Percentiles rank a stretch among this genome's conserved stretches.
Conservation (phyloP, 2,797 vertebrate genomes). For the Microctenopoma stevenorrisi region DNA sequence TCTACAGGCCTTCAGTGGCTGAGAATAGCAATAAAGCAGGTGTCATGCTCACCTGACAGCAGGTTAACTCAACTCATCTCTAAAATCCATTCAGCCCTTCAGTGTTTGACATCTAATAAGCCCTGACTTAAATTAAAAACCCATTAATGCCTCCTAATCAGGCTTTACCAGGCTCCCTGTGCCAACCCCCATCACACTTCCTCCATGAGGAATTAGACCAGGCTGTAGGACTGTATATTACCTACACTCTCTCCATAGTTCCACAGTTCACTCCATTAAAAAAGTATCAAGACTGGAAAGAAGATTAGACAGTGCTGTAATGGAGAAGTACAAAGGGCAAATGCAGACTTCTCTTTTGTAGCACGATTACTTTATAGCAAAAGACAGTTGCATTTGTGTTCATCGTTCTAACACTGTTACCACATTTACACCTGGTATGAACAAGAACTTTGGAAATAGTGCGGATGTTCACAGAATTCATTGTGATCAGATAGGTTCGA, state of each 20-base stretch:
- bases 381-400: not conserved
- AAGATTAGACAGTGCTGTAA: constrained; percentile 48
- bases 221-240: constrained; percentile 50
- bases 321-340: constrained; percentile 21
- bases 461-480: not conserved
- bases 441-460: constrained; percentile 8
- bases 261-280: constrained; percentile 58
- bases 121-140: constrained; percentile 78
- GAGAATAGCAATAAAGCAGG: constrained; percentile 49
- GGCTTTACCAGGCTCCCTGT: constrained; percentile 50
- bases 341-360: constrained; percentile 13
- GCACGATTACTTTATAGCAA: constrained; percentile 16
- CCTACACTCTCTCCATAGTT: constrained; percentile 50
- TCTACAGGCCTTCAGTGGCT: constrained; percentile 22
- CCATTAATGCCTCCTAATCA: constrained; percentile 80
- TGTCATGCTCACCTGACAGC: constrained; percentile 59
- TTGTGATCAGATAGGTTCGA: not conserved
- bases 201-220: constrained; percentile 65
- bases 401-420: not conserved
- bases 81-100: constrained; percentile 72
- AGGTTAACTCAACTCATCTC: constrained; percentile 72
- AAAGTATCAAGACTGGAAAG: constrained; percentile 47
- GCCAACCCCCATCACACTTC: constrained; percentile 35
- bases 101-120: constrained; percentile 80
- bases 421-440: constrained; percentile 8